Conservation (phyloP, 2,888 invertebrate genomes). For the Ametastegia equiseti region DNA sequence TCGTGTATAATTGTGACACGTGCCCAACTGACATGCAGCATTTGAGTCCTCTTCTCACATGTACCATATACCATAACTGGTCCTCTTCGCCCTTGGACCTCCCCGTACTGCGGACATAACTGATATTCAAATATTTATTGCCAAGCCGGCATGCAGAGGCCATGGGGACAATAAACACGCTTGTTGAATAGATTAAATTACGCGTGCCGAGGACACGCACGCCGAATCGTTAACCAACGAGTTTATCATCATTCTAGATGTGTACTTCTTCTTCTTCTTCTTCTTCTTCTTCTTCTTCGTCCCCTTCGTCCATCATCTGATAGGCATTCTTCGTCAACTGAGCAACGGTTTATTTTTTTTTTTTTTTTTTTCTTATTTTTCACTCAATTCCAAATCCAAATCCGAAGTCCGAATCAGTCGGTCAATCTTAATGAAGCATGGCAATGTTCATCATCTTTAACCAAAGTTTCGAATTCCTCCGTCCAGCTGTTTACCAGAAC, state of each 20-base stretch:
- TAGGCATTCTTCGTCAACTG: no score
- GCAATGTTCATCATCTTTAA: no score
- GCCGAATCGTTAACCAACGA: conserved; percentile 26
- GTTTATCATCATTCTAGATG: background rate
- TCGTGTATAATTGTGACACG: background rate
- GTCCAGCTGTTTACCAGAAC: no score
- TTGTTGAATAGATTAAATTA: conserved; percentile 39
- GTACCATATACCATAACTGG: background rate
- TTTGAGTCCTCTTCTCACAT: background rate
- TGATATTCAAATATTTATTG: conserved; percentile 34
- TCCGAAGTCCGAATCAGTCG: no score
- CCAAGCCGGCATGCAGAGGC: background rate
- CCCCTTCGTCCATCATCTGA: no score
- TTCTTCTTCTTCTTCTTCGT: no score
- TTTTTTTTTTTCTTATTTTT: no score
- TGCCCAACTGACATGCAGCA: background rate
- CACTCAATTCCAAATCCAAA: no score
- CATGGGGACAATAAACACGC: conserved; percentile 26
- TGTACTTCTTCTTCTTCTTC: no score
- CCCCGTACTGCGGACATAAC: background rate
- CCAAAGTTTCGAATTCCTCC: no score
- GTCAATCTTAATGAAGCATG: no score
- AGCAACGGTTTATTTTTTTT: no score
- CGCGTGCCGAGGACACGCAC: background rate
- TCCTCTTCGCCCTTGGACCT: background rate